Conservation (phyloP, 2,797 vertebrate species). For the Danio aesculapii region DNA sequence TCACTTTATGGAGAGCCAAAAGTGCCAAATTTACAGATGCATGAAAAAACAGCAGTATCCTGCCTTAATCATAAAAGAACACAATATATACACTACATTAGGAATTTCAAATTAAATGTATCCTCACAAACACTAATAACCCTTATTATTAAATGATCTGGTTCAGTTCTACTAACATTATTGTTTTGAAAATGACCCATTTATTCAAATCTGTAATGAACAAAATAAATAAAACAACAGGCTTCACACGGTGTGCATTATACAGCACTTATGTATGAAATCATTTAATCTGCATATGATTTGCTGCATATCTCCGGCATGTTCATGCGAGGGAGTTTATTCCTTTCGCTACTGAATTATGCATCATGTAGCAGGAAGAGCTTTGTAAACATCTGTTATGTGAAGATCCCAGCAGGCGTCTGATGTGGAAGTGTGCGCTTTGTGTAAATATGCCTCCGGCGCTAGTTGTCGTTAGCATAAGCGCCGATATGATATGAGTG, state of each 20-base stretch:
- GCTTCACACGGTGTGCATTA: not conserved
- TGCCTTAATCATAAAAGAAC: not conserved
- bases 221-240: no score
- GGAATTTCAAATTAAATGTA: not conserved
- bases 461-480: slow-evolving; percentile 8
- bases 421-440: slow-evolving; percentile 16
- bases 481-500: not conserved
- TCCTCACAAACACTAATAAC: not conserved
- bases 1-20: no score
- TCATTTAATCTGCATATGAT: slow-evolving; percentile 14
- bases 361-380: not conserved
- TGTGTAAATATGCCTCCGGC: slow-evolving; percentile 23
- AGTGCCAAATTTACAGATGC: no score
- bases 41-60: no score
- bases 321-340: slow-evolving; percentile 15
- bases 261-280: not conserved
- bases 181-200: not conserved
- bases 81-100: not conserved
- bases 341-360: slow-evolving; percentile 28
- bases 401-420: slow-evolving; percentile 31
- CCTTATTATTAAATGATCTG: not conserved
- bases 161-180: not conserved
- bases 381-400: slow-evolving; percentile 24
- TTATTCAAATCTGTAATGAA: slow-evolving; percentile 5
- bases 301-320: not conserved